Percentiles rank a stretch among this genome's conserved stretches.
These are phyloP conservation scores for Cichladusa arquata DNA, from an alignment of 2,113 vertebrate species.

Conservation along the genomic window DNA sequence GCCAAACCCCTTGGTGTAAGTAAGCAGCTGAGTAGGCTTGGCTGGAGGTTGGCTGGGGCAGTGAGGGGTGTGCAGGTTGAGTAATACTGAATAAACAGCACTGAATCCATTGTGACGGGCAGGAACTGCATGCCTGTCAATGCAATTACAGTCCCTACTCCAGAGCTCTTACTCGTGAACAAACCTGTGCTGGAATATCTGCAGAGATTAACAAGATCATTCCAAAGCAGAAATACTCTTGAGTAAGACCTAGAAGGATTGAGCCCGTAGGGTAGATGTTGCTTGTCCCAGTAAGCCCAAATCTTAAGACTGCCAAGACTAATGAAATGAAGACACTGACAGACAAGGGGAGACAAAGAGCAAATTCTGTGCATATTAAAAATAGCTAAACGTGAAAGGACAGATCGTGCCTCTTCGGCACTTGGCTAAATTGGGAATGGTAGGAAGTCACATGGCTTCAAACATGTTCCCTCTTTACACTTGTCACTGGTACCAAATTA, in stretches of 20 bases:
- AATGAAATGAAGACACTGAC: neutral
- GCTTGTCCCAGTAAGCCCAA: neutral
- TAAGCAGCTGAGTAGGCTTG: neutral
- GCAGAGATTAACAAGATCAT: neutral
- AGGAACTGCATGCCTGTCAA: neutral
- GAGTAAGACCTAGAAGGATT: neutral
- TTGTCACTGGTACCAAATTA: conserved; percentile 19
- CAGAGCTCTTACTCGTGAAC: neutral
- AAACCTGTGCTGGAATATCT: neutral
- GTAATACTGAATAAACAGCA: neutral
- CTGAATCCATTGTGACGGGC: neutral
- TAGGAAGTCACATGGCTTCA: conserved; percentile 40
- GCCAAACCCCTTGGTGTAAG: neutral
- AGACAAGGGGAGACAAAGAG: conserved; percentile 8
- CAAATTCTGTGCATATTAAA: neutral
- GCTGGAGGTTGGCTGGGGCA: neutral
- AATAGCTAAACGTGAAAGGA: conserved; percentile 33
- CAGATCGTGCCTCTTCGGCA: conserved; percentile 3
- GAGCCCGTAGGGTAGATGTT: neutral
- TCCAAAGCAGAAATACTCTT: neutral
- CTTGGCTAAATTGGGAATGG: conserved; percentile 34
- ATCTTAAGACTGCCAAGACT: conserved; percentile 5
- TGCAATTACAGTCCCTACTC: neutral
- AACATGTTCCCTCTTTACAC: conserved; percentile 5
- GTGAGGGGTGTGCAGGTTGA: neutral